Evolutionary conservation across 1,140 invertebrate genomes (phyloP), one percentile per base, ranked within the genome.

Genomic region (Stegodyphus mimosarum): DNA sequence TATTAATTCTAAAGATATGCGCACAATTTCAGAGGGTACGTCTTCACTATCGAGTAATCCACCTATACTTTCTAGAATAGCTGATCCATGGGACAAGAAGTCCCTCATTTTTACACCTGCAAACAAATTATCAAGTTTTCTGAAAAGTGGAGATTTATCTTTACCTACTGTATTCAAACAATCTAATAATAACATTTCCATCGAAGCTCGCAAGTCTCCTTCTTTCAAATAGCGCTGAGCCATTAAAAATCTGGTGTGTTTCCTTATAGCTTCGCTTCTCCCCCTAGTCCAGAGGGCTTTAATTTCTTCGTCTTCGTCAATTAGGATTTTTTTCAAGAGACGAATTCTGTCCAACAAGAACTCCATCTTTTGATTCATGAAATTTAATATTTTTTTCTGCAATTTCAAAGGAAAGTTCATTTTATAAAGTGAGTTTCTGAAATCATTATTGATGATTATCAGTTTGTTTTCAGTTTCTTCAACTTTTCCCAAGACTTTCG

Each of bases 151-250:
- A 48, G n/a, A 15, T 48, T 50, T 75, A 1, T 13, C 55, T 67
- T 48, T 17, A 13, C 33, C 17, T 7, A 83, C 15, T 9, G 70
- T 70, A 63, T 84, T 84, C 17, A 70, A 69, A 15, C 72, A 84
- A 18, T 84, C 81, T 5, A 84, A 70, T 7, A 75, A 18, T 10
- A 76, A 13, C 72, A 84, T 84, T 11, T 84, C 81, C 52, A 84
- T 10, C 11, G 81, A 75, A 2, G 51, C 72, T 11, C 81, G 18
- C 18, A 74, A 48, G 10, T 67, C 73, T n/a, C 17, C 50, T 67
- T 84, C 81, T 69, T n/a, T 67, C 18, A 51, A 9, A 17, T 55
- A 84, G 6, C 71, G 18, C 48, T 75, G 64, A n/a, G 50, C 6
- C 81, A 84, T 84, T 7, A 84, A 53, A 15, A 33, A 53, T 13